Conservation (phyloP, 2,113 vertebrate genomes). For the Mixornis gularis region DNA sequence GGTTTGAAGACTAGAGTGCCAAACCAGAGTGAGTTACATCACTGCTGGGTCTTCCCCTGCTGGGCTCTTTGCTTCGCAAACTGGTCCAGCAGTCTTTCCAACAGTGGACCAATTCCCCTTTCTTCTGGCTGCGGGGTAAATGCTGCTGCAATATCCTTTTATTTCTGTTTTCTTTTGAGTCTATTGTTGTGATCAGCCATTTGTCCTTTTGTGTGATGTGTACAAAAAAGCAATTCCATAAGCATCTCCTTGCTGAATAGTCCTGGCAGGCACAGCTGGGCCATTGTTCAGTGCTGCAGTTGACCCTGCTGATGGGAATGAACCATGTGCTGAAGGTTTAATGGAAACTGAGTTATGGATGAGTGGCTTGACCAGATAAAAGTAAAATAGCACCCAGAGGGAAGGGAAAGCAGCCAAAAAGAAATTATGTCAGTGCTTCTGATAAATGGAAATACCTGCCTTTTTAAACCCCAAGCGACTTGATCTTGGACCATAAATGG, state of each 20-base stretch:
- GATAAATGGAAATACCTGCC: background rate
- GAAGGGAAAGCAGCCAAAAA: slow-evolving; percentile 5
- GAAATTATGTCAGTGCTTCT: background rate
- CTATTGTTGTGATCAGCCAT: background rate
- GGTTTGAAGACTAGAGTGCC: background rate
- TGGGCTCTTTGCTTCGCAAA: background rate
- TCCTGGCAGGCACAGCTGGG: background rate
- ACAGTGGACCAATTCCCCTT: background rate
- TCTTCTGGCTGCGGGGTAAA: background rate
- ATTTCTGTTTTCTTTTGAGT: background rate
- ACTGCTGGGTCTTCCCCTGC: background rate
- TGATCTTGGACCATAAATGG: background rate
- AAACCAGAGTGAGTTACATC: background rate
- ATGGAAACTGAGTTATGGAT: background rate
- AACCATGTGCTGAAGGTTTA: background rate
- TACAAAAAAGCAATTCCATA: background rate
- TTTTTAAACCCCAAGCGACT: background rate
- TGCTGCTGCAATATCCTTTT: background rate
- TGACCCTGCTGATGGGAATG: background rate
- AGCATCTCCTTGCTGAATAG: background rate
- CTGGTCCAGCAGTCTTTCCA: background rate
- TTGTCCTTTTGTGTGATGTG: background rate
- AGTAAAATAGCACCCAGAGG: background rate
- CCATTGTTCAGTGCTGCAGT: background rate
- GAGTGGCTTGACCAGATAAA: background rate